Evolutionary conservation across 2,888 invertebrate species (phyloP).

Genomic region (Oeneis ivallda): DNA sequence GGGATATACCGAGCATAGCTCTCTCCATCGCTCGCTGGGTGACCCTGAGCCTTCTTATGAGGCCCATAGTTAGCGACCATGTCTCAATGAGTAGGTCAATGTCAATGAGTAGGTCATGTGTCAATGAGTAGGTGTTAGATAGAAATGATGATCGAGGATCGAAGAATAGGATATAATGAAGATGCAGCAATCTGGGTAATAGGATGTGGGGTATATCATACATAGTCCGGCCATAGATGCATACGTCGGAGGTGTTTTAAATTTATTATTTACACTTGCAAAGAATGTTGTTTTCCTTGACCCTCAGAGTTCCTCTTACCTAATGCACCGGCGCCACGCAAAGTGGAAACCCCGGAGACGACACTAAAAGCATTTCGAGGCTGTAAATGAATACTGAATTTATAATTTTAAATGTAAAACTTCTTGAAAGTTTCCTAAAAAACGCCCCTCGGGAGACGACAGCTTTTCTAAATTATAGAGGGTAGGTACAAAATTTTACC

Average conservation of each 20-base stretch:
- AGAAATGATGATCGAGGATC: too few relatives aligned
- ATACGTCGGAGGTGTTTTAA: too few relatives aligned
- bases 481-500: not conserved
- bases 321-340: not conserved
- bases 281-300: too few relatives aligned
- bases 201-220: too few relatives aligned
- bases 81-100: not conserved
- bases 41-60: not conserved
- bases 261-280: too few relatives aligned
- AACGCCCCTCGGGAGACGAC: not conserved
- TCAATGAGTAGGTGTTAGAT: too few relatives aligned
- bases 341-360: conserved; percentile 1
- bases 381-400: conserved; percentile 18
- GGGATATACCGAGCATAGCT: too few relatives aligned
- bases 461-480: not conserved
- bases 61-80: not conserved
- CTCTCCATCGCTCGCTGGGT: too few relatives aligned
- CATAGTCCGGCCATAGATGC: too few relatives aligned
- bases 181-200: too few relatives aligned
- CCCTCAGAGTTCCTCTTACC: not conserved
- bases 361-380: conserved; percentile 4
- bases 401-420: conserved; percentile 22
- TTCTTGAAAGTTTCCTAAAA: conserved; percentile 4
- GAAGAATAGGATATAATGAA: too few relatives aligned
- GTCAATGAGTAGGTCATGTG: too few relatives aligned